A percentile compares a stretch with the other conserved stretches of the same genome.
phyloP scores from a whole-genome alignment of 2,797 vertebrate genomes.

The Glyptemys insculpta region DNA sequence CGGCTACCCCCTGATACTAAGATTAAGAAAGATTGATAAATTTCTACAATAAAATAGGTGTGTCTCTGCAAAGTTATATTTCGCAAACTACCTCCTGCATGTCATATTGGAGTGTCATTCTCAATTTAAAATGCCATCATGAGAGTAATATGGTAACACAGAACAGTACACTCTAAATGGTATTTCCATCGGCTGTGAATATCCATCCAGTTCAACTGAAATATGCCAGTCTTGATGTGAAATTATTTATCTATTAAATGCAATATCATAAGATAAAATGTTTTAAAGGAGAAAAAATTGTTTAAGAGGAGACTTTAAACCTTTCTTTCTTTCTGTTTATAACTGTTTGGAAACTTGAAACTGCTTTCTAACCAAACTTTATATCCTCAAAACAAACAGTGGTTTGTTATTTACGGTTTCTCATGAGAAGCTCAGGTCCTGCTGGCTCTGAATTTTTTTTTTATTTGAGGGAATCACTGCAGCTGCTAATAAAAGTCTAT shows the following conservation, averaged over 20 bases:
- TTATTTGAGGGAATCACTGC: not conserved
- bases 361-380: not conserved
- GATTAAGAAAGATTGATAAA: not conserved
- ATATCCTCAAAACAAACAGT: not conserved
- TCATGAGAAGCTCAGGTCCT: constrained; percentile 8
- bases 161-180: not conserved
- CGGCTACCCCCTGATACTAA: not conserved
- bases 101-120: not conserved
- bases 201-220: not conserved
- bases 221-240: not conserved
- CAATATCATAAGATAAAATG: not conserved
- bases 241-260: constrained; percentile 12
- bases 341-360: not conserved
- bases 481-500: not conserved
- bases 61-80: not conserved
- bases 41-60: not conserved
- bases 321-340: not conserved
- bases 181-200: not conserved
- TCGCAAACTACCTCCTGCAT: not conserved
- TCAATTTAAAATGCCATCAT: not conserved
- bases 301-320: not conserved
- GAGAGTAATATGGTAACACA: constrained; percentile 23
- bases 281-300: not conserved
- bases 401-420: not conserved
- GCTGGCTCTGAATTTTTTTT: constrained; percentile 43